These are phyloP conservation scores for Clarias macrocephalus DNA, from an alignment of 2,113 vertebrate genomes.

Conservation along the genomic window DNA sequence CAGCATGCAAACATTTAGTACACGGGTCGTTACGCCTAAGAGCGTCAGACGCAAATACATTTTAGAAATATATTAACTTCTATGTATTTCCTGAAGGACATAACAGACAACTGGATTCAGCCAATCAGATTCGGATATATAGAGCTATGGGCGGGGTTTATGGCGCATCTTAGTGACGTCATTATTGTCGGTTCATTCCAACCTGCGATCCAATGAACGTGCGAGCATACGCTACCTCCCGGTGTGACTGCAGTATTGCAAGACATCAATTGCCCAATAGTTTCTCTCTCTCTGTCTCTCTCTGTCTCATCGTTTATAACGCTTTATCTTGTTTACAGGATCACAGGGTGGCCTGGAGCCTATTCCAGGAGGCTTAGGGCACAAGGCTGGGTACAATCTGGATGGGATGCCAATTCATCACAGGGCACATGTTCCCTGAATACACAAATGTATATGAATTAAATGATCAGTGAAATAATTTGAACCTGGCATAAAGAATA, in stretches of 20 bases:
- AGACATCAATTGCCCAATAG: neutral
- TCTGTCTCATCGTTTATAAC: too few species aligned
- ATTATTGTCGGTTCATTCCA: neutral
- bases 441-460: too few species aligned
- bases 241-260: neutral
- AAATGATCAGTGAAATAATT: too few species aligned
- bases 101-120: neutral
- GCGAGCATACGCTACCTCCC: neutral
- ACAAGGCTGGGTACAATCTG: too few species aligned
- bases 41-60: neutral
- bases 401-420: too few species aligned
- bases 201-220: neutral
- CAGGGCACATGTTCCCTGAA: too few species aligned
- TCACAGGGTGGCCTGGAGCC: too few species aligned
- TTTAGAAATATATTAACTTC: neutral
- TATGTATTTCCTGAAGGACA: neutral
- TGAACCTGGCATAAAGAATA: too few species aligned
- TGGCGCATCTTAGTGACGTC: neutral
- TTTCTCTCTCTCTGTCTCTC: neutral
- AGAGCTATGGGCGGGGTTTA: neutral
- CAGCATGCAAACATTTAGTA: neutral
- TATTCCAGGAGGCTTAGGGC: too few species aligned
- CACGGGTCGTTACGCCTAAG: neutral
- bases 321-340: too few species aligned
- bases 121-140: neutral